A percentile compares a stretch with the other conserved stretches of the same genome.
These are phyloP conservation scores for Plestiodon gilberti DNA, from an alignment of 2,113 vertebrate species.

Conservation along the genomic window DNA sequence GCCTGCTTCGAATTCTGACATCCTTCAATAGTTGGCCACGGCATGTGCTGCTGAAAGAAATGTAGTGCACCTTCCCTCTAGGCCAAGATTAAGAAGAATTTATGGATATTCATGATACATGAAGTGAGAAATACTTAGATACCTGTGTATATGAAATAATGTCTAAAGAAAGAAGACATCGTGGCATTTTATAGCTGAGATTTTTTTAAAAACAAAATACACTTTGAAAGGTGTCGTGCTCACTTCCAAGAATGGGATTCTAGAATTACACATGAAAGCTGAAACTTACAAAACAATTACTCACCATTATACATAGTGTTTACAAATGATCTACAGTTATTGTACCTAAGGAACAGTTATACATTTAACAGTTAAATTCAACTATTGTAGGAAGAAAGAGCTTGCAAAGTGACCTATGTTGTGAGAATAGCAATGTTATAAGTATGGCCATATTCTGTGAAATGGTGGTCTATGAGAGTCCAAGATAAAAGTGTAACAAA, in stretches of 20 bases:
- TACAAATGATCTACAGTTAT: background rate
- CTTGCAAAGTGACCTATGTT: background rate
- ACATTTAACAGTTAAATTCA: no score
- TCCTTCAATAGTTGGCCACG: background rate
- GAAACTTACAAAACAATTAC: no score
- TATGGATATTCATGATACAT: background rate
- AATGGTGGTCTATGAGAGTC: no score
- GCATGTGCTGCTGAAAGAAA: background rate
- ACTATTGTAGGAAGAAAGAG: background rate
- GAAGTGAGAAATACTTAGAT: background rate
- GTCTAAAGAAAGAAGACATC: background rate
- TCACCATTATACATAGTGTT: background rate
- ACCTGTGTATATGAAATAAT: background rate
- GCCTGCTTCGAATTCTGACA: background rate
- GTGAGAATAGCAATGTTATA: no score
- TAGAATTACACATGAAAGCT: no score
- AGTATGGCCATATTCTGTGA: no score
- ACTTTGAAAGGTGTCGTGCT: background rate
- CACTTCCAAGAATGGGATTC: background rate
- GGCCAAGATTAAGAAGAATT: background rate
- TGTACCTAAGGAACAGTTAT: no score
- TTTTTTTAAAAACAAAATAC: background rate
- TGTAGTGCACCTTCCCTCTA: rapidly evolving
- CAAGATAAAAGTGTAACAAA: no score
- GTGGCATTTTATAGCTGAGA: rapidly evolving